Percentiles rank a stretch among this genome's conserved stretches.
Conservation (phyloP, 2,888 invertebrate species). For the Erebia epiphron region DNA sequence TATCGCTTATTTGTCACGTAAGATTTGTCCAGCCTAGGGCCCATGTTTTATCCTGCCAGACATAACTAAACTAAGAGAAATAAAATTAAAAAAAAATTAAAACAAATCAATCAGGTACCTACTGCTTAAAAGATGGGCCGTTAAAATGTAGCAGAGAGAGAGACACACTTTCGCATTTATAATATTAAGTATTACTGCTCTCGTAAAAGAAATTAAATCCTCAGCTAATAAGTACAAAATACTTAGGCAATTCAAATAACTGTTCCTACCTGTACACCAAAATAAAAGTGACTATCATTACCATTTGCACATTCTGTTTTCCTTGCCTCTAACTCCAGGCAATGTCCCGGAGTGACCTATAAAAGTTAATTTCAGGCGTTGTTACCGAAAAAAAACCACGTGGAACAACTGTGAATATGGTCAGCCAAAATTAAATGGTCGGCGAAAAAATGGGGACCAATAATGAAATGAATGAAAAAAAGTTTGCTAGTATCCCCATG, state of each 20-base stretch:
- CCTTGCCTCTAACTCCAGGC: conserved; percentile 18
- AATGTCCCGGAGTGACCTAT: conserved; percentile 37
- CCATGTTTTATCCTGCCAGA: no score
- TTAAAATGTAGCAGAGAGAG: no score
- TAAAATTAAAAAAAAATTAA: not conserved
- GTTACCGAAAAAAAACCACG: conserved; percentile 39
- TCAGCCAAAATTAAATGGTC: conserved; percentile 50
- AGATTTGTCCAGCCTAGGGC: no score
- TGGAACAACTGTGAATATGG: conserved; percentile 39
- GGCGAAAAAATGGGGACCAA: not conserved
- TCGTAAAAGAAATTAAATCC: no score
- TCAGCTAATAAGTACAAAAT: no score
- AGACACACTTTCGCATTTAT: no score
- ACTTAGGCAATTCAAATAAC: no score
- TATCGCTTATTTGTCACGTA: no score
- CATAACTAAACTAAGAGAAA: no score
- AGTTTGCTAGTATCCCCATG: conserved; percentile 4
- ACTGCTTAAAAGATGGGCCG: no score
- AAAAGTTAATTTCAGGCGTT: conserved; percentile 46
- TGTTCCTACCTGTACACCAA: not conserved
- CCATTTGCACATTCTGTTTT: conserved; percentile 10
- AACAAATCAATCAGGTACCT: not conserved
- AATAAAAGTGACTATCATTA: conserved; percentile 10
- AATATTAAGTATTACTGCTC: no score
- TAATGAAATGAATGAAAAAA: not conserved